Base-by-base conservation (phyloP, 2,113 vertebrate species). In the Dendropsophus ebraccatus region DNA sequence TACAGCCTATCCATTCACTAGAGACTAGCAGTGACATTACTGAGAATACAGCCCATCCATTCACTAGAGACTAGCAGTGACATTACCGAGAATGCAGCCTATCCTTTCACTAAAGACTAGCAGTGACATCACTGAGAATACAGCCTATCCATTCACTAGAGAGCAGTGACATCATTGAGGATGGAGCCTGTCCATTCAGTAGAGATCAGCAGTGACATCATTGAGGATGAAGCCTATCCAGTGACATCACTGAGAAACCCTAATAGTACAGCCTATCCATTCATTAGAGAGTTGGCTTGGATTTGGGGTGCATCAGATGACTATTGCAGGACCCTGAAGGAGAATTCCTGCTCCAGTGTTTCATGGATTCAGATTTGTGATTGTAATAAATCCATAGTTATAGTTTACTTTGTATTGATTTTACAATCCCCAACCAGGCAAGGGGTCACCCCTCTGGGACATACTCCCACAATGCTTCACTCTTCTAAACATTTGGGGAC, bases 401-500 rank as follows among this genome's bases (percentile, higher is more conserved):
- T n/a, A 13, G 23, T 45, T 23, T 45, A 9, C 19, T 45, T 54
- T 52, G 49, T 28, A 79, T 56, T 32, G 50, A 47, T 32, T 11
- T 28, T 60, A 21, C 4, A 1, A 3, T 1, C 54, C 54, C 54
- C 54, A 7, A 25, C 1, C 45, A 41, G 58, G 62, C n/a, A 23
- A 9, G 54, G 76, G 50, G 28, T 17, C 4, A 12, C 35, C 28
- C n/a, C 45, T 14, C 4, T 21, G 11, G 30, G 14, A 21, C 11
- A 11, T 52, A 69, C 21, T 52, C 65, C 65, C 65, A 56, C 1
- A 54, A 60, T 45, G 32, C 70, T 58, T 37, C 23, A 0, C 30
- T 82, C 65, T 25, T 30, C 60, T 23, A 47, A 56, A 83, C 41
- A 56, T 74, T 73, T 37, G 47, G 67, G 81, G 49, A 16, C 70